A percentile compares a stretch with the other conserved stretches of the same genome.
phyloP scores from a whole-genome alignment of 2,113 vertebrate genomes.

The Herpetotheres cachinnans region DNA sequence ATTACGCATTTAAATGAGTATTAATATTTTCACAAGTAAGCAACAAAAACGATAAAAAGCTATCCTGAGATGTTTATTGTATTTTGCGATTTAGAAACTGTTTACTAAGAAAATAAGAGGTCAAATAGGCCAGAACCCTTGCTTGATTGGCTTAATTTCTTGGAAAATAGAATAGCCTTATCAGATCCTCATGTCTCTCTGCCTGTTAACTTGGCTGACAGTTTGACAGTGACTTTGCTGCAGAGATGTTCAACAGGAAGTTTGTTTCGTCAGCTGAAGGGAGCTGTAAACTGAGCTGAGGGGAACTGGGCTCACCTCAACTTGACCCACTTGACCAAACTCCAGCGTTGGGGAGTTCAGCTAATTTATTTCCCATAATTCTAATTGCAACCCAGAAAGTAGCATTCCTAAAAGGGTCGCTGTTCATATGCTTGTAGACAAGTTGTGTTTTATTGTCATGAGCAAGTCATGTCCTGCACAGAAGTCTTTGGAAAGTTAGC shows the following conservation, averaged over 20 bases:
- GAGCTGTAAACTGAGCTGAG: constrained; percentile 36
- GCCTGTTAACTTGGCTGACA: constrained; percentile 37
- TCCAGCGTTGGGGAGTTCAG: background rate
- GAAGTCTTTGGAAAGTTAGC: background rate
- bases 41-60: background rate
- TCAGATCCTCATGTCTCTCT: constrained; percentile 53
- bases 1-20: background rate
- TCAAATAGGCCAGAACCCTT: constrained; percentile 20
- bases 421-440: background rate
- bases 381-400: background rate
- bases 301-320: constrained; percentile 33
- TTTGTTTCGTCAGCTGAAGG: constrained; percentile 40
- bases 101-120: constrained; percentile 64
- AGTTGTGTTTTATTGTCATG: accelerated
- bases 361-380: constrained; percentile 32
- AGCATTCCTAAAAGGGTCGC: background rate
- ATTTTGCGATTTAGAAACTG: constrained; percentile 44
- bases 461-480: background rate
- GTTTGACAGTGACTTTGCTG: constrained; percentile 36
- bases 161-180: constrained; percentile 59
- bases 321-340: constrained; percentile 48
- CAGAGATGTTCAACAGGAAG: constrained; percentile 52
- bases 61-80: background rate
- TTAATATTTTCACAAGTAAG: background rate
- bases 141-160: constrained; percentile 68